Conservation (phyloP, 2,797 vertebrate species). For the Anabacerthia variegaticeps region DNA sequence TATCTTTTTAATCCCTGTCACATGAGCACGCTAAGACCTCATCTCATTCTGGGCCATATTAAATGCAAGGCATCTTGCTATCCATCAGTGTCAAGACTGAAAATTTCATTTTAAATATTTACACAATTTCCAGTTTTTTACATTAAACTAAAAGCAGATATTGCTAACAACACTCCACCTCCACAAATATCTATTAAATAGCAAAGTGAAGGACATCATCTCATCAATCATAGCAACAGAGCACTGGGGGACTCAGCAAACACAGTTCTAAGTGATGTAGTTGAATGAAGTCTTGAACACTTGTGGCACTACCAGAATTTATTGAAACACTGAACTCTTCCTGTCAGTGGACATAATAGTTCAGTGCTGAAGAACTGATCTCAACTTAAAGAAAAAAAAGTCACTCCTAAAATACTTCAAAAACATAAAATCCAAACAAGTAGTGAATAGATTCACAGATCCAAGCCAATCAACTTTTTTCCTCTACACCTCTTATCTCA, state of each 20-base stretch:
- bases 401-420: background rate
- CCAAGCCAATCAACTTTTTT: background rate
- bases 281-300: background rate
- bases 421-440: background rate
- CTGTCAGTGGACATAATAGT: background rate
- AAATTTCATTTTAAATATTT: background rate
- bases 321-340: background rate
- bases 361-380: background rate
- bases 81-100: accelerated
- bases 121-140: background rate
- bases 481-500: accelerated
- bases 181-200: background rate
- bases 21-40: background rate
- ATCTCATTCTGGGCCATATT: background rate
- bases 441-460: background rate
- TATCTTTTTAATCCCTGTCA: background rate
- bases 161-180: background rate
- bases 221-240: background rate
- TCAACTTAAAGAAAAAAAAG: background rate
- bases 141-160: background rate
- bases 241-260: accelerated
- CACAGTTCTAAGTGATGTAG: accelerated
- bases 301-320: background rate
- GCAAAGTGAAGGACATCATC: background rate
- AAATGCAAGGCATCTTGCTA: background rate